Evolutionary conservation across 2,113 vertebrate species (phyloP).

Genomic region (Addax nasomaculatus): DNA sequence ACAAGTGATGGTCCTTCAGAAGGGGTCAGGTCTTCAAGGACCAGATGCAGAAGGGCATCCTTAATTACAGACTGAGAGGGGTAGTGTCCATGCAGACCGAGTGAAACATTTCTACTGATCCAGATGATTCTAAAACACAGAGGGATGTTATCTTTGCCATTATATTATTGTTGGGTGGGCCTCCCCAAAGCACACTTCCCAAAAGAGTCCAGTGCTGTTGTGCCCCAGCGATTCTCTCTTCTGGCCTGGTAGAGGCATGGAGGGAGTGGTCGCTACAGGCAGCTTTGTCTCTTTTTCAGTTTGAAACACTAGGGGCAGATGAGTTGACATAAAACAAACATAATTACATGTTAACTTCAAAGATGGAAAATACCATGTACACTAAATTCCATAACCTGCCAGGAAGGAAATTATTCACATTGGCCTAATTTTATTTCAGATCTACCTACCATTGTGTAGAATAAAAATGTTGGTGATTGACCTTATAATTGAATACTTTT

Average conservation of each 20-base stretch:
- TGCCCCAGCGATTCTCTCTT: not conserved
- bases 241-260: not conserved
- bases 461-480: conserved; percentile 21
- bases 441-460: conserved; percentile 1
- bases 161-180: not conserved
- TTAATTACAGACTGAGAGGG: not conserved
- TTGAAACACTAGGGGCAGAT: not conserved
- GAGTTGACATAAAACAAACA: conserved; percentile 2
- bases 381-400: conserved; percentile 24
- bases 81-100: not conserved
- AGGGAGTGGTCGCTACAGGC: not conserved
- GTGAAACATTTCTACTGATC: not conserved
- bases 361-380: not conserved
- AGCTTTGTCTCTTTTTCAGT: not conserved
- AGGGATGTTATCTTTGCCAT: not conserved
- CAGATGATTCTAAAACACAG: not conserved
- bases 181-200: not conserved
- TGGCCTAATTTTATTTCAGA: conserved; percentile 41
- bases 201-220: not conserved
- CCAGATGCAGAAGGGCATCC: not conserved
- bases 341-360: conserved; percentile 33
- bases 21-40: not conserved
- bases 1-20: not conserved
- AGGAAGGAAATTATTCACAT: conserved; percentile 25
- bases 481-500: conserved; percentile 17